Percentiles rank a stretch among this genome's conserved stretches.
Evolutionary conservation across 2,888 invertebrate genomes (phyloP).

Genomic region (Gerris lacustris): DNA sequence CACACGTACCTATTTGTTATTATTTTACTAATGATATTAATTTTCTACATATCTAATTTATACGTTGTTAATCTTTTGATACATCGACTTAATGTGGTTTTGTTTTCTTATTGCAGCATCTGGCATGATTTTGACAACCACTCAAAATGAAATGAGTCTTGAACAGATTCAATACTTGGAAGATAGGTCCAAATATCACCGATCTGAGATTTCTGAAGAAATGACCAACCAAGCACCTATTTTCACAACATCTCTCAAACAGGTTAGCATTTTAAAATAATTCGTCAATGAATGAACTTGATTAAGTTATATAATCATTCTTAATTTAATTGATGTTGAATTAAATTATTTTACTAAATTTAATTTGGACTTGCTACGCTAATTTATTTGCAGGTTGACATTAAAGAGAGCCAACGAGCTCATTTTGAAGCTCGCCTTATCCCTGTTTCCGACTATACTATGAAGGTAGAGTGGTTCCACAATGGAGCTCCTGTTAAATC

Average conservation of each 20-base stretch:
- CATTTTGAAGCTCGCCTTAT: constrained; percentile 90
- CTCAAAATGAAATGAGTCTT: constrained; percentile 76
- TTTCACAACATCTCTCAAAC: constrained; percentile 83
- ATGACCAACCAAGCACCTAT: constrained; percentile 81
- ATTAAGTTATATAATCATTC: no score
- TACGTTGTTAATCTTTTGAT: background rate
- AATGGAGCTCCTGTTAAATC: constrained; percentile 81
- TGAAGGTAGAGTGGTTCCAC: constrained; percentile 93
- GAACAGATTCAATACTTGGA: constrained; percentile 83
- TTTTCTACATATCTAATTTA: background rate
- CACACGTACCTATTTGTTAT: no score
- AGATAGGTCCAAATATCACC: constrained; percentile 64
- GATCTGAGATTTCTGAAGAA: constrained; percentile 65
- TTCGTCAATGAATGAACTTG: no score
- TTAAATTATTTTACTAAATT: no score
- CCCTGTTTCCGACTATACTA: constrained; percentile 82
- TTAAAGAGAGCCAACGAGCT: constrained; percentile 86
- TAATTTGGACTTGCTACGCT: background rate
- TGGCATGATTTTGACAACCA: constrained; percentile 67
- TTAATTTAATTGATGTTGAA: no score
- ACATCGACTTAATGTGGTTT: background rate
- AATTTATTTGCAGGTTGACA: constrained; percentile 46
- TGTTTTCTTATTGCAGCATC: constrained; percentile 35
- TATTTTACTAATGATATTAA: background rate
- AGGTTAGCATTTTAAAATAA: constrained; percentile 34